phyloP scores from a whole-genome alignment of 2,888 invertebrate species.

The Arctia plantaginis region DNA sequence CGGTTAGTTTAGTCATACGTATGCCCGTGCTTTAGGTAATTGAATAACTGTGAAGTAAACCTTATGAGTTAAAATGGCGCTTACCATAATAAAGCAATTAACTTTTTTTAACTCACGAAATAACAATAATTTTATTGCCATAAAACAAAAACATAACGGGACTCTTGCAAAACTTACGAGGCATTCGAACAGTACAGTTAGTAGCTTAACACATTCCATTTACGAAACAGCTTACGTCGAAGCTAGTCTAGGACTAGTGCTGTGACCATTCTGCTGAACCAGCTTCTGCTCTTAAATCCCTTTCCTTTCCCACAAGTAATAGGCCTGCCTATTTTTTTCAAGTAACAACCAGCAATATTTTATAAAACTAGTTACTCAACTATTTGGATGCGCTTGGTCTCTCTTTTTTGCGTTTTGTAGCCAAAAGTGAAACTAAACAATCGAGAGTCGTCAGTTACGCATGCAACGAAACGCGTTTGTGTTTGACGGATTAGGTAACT shows the following conservation, averaged over 20 bases:
- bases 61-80: constrained; percentile 38
- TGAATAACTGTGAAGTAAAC: constrained; percentile 51
- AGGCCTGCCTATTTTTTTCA: neutral
- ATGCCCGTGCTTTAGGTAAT: constrained; percentile 66
- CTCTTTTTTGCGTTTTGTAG: constrained; percentile 50
- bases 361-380: constrained; percentile 46
- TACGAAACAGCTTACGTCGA: neutral
- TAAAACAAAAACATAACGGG: neutral
- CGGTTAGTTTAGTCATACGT: constrained; percentile 58
- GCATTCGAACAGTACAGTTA: neutral
- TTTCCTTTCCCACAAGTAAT: neutral
- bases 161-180: neutral
- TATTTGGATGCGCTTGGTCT: constrained; percentile 47
- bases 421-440: constrained; percentile 65
- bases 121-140: neutral
- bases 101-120: neutral
- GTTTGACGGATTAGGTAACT: constrained; percentile 42
- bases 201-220: neutral
- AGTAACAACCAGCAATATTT: constrained; percentile 42
- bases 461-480: constrained; percentile 32
- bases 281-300: no score
- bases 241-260: neutral
- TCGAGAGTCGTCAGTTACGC: constrained; percentile 49
- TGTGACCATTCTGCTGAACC: no score
- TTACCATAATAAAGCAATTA: neutral